Evolutionary conservation across 1,140 invertebrate species (phyloP), one percentile per base, ranked within the genome.

Genomic region (Galleria mellonella): DNA sequence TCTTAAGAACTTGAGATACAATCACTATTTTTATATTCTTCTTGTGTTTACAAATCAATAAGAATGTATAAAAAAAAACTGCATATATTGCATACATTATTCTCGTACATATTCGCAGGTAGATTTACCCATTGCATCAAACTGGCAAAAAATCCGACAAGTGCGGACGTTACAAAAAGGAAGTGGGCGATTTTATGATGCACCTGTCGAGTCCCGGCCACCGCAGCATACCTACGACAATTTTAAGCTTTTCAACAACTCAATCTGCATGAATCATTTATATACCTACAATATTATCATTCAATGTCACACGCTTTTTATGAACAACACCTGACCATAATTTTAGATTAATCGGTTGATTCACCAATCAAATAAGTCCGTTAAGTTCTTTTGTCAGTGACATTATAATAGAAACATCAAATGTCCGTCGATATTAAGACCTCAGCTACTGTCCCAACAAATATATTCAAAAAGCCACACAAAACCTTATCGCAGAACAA

Each of bases 371-470:
- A 23, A 23, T 6, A 6, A 3, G 17, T 23, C 17, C 17, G 17
- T 23, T 23, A 23, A 23, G 17, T 23, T 23, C 2, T 23, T 23
- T 23, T 23, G 17, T 23, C 17, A 23, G n/a, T n/a, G n/a, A n/a
- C n/a, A n/a, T n/a, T n/a, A n/a, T n/a, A n/a, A 51, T 41, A 39
- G 35, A 36, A 15, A 41, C 10, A 36, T 36, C 32, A 28, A 39
- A 30, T 32, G 11, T 13, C 32, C 41, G 33, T 40, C 32, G 38
- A 47, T 55, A 62, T 55, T 52, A 42, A 42, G 31, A 27, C 29
- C 38, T 49, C 54, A 32, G 72, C 75, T 81, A 81, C 76, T 51
- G 74, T 72, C 67, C 55, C 64, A 72, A 72, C 62, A 64, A 62
- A 66, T 53, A 69, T 56, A 70, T 64, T 61, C 42, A 62, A 47